Base-by-base conservation (phyloP, 2,113 vertebrate species). In the Agelaius phoeniceus region DNA sequence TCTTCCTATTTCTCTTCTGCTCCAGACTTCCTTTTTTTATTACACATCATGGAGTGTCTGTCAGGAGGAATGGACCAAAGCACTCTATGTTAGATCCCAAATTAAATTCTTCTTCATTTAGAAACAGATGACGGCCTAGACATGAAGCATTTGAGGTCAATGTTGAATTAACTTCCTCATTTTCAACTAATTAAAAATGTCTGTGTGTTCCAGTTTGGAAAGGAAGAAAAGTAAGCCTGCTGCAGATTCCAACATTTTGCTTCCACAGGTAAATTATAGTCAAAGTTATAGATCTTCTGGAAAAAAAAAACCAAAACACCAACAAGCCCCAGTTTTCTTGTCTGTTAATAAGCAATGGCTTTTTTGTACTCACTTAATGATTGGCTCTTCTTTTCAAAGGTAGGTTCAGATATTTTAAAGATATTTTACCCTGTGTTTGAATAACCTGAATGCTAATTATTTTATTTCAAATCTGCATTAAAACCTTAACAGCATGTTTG, bases 81-180 rank as follows among this genome's bases (percentile, higher is more conserved):
- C 35, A 90, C 65, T 71, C 77, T 57, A 44, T 77, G 80, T 86
- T 74, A 88, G 33, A 83, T 61, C 91, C 35, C 57, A 91, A 86
- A 94, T 84, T 8, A 86, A 96, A 84, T 86, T 86, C 39, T 87
- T 91, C 81, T 90, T 83, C 35, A 77, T 96, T 94, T 91, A 92
- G 75, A 80, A 93, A 59, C 22, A 80, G 84, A 71, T 52, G 82
- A 86, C 14, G 88, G 43, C 21, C 51, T 81, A 74, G 75, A 57
- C 35, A 54, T 52, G 44, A 93, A 93, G 52, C 52, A 89, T 71
- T 78, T 86, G 57, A 81, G 63, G 59, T 85, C 69, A 91, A 19
- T 68, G 52, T 11, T 92, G 72, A 83, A 88, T 88, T 82, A 80
- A 77, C 76, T 78, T 93, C 77, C 69, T 68, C 48, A 26, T 52